Evolutionary conservation across 1,140 invertebrate species (phyloP).

Genomic region (Tribolium madens): DNA sequence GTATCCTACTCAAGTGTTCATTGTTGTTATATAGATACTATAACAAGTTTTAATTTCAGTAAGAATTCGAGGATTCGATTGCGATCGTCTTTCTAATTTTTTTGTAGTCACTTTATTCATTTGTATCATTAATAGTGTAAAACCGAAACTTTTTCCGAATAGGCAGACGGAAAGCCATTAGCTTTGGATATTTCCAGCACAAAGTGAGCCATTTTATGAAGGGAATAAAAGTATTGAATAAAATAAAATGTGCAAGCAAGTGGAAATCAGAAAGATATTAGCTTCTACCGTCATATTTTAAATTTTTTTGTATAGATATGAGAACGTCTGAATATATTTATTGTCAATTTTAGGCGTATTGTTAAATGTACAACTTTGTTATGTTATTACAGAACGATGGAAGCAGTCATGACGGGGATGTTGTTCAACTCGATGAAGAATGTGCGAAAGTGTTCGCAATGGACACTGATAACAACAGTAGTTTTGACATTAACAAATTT

Average conservation of each 20-base stretch:
- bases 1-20: too few species aligned
- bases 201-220: not conserved
- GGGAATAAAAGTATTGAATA: not conserved
- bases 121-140: too few species aligned
- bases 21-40: too few species aligned
- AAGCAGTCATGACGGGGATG: slow-evolving; percentile 57
- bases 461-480: slow-evolving; percentile 64
- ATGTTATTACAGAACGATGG: slow-evolving; percentile 61
- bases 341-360: not conserved
- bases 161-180: too few species aligned
- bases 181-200: not conserved
- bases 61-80: too few species aligned
- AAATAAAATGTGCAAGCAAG: not conserved
- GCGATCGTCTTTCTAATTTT: too few species aligned
- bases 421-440: slow-evolving; percentile 80
- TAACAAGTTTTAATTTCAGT: too few species aligned
- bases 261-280: not conserved
- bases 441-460: slow-evolving; percentile 82
- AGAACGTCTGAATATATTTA: not conserved
- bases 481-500: slow-evolving; percentile 75
- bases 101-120: too few species aligned
- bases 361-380: not conserved
- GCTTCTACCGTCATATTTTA: not conserved
- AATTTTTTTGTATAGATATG: not conserved
- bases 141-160: too few species aligned